These are phyloP conservation scores for Alethe diademata DNA, from an alignment of 2,113 vertebrate species.

Conservation along the genomic window DNA sequence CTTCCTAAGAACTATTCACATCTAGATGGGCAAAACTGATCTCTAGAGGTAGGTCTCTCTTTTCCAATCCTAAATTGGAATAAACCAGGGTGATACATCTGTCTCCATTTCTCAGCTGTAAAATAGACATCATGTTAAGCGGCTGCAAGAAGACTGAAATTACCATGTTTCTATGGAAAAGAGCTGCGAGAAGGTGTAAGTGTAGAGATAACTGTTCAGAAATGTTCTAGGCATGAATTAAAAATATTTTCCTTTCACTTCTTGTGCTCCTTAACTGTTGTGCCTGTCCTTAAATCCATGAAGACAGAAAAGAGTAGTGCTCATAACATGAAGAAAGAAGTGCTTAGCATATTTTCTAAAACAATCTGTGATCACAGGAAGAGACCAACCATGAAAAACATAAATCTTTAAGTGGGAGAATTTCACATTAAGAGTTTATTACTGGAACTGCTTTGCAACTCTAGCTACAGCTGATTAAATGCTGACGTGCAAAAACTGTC, in stretches of 20 bases:
- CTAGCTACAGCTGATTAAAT: not conserved
- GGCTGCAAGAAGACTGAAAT: not conserved
- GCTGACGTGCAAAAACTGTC: not conserved
- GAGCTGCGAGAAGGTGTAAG: not conserved
- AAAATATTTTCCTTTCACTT: not conserved
- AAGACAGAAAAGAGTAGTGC: not conserved
- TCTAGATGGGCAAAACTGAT: not conserved
- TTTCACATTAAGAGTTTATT: not conserved
- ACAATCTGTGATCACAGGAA: not conserved
- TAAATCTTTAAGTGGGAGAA: not conserved
- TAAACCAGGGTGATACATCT: not conserved
- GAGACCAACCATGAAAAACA: not conserved
- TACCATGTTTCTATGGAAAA: not conserved
- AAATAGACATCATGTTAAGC: not conserved
- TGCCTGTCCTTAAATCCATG: not conserved
- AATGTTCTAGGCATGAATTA: not conserved
- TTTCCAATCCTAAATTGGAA: not conserved
- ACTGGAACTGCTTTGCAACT: not conserved
- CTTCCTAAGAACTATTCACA: not conserved
- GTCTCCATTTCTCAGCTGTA: not conserved
- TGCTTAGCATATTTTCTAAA: not conserved
- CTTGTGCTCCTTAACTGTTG: not conserved
- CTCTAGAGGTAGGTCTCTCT: not conserved
- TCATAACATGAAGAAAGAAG: not conserved
- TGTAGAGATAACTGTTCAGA: not conserved